A percentile compares a stretch with the other conserved stretches of the same genome.
Evolutionary conservation across 2,797 vertebrate species (phyloP).

Genomic region (Pipistrellus pipistrellus): DNA sequence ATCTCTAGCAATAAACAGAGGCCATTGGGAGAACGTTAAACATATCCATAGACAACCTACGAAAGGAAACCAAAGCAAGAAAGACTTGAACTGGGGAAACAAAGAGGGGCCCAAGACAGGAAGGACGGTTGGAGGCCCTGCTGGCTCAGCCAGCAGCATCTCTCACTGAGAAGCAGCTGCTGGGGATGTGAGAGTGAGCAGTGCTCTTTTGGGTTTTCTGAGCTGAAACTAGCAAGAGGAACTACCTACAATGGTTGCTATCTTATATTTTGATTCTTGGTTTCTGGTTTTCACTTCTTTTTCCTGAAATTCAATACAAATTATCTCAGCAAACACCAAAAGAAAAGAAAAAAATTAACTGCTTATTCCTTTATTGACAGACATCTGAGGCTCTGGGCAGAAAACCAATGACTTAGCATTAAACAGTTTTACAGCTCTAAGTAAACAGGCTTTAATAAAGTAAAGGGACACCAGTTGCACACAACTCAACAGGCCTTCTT

Average conservation of each 20-base stretch:
- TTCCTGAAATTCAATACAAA: slow-evolving; percentile 9
- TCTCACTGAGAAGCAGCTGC: not conserved
- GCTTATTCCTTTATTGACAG: slow-evolving; percentile 25
- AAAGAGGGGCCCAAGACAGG: not conserved
- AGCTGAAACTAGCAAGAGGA: not conserved
- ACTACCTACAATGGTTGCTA: not conserved
- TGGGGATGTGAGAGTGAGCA: fast-evolving
- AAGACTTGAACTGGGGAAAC: not conserved
- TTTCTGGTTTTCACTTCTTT: slow-evolving; percentile 47
- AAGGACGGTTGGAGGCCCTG: not conserved
- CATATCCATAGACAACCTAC: not conserved
- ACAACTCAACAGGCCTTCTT: not conserved
- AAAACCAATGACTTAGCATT: not conserved
- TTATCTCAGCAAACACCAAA: slow-evolving; percentile 57
- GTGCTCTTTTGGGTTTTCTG: not conserved
- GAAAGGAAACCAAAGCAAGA: not conserved
- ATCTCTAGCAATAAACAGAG: not conserved
- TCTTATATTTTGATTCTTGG: slow-evolving; percentile 21
- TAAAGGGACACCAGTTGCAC: not conserved
- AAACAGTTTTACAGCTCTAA: not conserved
- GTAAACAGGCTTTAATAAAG: slow-evolving; percentile 9
- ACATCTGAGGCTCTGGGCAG: slow-evolving; percentile 48
- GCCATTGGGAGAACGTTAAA: not conserved
- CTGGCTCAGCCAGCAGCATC: no score
- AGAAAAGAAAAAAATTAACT: slow-evolving; percentile 8